Conservation (phyloP, 1,140 invertebrate species). For the Sitobion miscanthi region DNA sequence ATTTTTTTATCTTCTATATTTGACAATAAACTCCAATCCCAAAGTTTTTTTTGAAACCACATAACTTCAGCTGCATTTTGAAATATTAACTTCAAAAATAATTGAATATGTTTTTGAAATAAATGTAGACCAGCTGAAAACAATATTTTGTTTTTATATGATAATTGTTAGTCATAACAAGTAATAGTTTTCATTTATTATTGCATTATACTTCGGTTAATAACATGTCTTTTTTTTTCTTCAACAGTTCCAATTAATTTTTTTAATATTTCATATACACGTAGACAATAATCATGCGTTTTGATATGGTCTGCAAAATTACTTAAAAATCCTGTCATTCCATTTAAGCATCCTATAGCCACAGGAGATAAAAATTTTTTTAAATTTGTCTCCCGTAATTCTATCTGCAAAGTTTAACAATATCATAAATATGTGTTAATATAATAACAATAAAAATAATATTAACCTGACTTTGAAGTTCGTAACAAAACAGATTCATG, state of each 20-base stretch:
- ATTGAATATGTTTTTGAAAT: slow-evolving; percentile 33
- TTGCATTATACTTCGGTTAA: slow-evolving; percentile 27
- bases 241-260: slow-evolving; percentile 27
- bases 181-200: background rate
- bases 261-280: slow-evolving; percentile 30
- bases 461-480: slow-evolving; percentile 30
- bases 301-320: background rate
- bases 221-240: slow-evolving; percentile 37
- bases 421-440: background rate
- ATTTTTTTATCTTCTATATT: slow-evolving; percentile 45
- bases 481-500: slow-evolving; percentile 27
- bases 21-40: slow-evolving; percentile 11
- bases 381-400: background rate
- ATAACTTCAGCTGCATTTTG: slow-evolving; percentile 1
- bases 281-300: background rate
- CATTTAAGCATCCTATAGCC: slow-evolving; percentile 25
- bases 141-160: background rate
- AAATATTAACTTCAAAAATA: slow-evolving; percentile 34
- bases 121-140: slow-evolving; percentile 26
- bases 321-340: slow-evolving; percentile 36
- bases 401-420: background rate
- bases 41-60: slow-evolving; percentile 32
- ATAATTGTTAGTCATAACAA: background rate
- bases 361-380: background rate
- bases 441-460: background rate